phyloP scores from a whole-genome alignment of 2,888 invertebrate species.

The Disparrhopalites patrizii region DNA sequence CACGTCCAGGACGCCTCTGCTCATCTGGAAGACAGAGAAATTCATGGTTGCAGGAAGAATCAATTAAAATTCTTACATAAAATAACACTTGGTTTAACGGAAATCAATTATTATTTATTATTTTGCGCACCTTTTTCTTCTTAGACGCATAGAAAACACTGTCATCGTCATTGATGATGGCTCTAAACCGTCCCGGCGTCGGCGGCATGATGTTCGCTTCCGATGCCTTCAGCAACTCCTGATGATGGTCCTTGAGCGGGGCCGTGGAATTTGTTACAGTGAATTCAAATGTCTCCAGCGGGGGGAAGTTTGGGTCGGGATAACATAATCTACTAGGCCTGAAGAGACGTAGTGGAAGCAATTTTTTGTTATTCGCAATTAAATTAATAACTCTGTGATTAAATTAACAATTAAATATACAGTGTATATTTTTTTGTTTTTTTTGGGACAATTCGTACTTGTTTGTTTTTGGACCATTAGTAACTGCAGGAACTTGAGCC shows the following conservation, averaged over 20 bases:
- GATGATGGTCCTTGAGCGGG: conserved; percentile 13
- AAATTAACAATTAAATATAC: too few relatives aligned
- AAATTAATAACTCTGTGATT: too few relatives aligned
- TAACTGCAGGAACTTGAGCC: background rate
- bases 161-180: conserved; percentile 12
- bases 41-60: too few relatives aligned
- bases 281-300: background rate
- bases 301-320: too few relatives aligned
- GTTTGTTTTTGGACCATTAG: too few relatives aligned
- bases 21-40: background rate
- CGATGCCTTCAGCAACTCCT: background rate
- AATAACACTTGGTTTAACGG: background rate
- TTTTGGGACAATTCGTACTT: too few relatives aligned
- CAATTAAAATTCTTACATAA: too few relatives aligned
- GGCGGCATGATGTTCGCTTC: background rate
- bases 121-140: conserved; percentile 11
- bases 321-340: too few relatives aligned
- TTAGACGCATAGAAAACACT: conserved; percentile 14
- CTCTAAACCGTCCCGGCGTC: conserved; percentile 11
- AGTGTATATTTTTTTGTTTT: too few relatives aligned
- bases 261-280: conserved; percentile 7
- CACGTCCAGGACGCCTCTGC: conserved; percentile 7
- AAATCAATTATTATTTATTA: background rate
- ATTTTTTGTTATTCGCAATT: too few relatives aligned
- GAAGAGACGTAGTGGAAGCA: too few relatives aligned